Evolutionary conservation across 2,888 invertebrate species (phyloP).

Genomic region (Pollenia amentaria): DNA sequence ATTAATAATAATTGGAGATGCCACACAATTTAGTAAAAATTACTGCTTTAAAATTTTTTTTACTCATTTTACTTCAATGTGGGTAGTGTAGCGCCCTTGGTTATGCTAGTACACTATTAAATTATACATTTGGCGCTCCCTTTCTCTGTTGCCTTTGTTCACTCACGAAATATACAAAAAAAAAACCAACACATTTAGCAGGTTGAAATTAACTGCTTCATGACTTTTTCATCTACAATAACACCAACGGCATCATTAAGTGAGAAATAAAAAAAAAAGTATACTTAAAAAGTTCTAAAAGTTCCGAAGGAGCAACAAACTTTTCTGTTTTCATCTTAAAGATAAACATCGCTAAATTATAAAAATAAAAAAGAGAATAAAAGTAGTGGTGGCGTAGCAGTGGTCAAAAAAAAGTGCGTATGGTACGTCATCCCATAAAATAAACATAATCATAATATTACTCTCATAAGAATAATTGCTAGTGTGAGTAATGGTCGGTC

Average conservation of each 20-base stretch:
- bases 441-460: neutral
- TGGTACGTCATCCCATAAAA: slow-evolving; percentile 13
- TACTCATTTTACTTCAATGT: too few relatives aligned
- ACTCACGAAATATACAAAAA: too few relatives aligned
- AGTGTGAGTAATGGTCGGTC: slow-evolving; percentile 54
- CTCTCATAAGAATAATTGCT: neutral
- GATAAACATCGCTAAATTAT: slow-evolving; percentile 58
- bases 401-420: neutral
- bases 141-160: too few relatives aligned
- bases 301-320: slow-evolving; percentile 8
- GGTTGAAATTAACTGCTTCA: slow-evolving; percentile 55
- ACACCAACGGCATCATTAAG: slow-evolving; percentile 59
- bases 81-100: too few relatives aligned
- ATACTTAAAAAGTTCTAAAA: slow-evolving; percentile 52
- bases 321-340: slow-evolving; percentile 45
- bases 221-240: slow-evolving; percentile 65
- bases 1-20: too few relatives aligned
- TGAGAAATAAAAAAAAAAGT: slow-evolving; percentile 49
- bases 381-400: neutral
- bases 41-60: too few relatives aligned
- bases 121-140: too few relatives aligned
- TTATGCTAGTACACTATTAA: too few relatives aligned
- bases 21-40: too few relatives aligned
- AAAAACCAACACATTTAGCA: slow-evolving; percentile 28
- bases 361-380: slow-evolving; percentile 3